Evolutionary conservation across 2,888 invertebrate genomes (phyloP).

Genomic region (Amphipyra berbera): DNA sequence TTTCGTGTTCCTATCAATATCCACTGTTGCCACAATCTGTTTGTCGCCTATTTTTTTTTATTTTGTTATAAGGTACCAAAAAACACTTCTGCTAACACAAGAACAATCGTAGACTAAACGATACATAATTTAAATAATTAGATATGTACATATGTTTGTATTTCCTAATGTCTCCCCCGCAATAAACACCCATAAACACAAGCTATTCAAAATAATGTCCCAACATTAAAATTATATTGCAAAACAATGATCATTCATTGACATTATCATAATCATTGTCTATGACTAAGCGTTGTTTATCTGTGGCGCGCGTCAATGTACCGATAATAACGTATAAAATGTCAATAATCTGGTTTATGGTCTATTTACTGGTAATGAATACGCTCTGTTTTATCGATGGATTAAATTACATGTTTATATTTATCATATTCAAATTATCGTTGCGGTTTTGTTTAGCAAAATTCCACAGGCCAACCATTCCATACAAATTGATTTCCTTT

Average conservation of each 20-base stretch:
- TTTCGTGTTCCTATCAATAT: too few species aligned
- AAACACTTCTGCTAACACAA: too few species aligned
- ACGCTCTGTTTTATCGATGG: constrained; percentile 14
- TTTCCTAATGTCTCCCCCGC: not conserved
- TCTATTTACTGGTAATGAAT: constrained; percentile 24
- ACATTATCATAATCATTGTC: constrained; percentile 50
- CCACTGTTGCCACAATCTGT: too few species aligned
- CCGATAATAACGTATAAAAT: constrained; percentile 36
- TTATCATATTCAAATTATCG: not conserved
- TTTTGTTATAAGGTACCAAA: too few species aligned
- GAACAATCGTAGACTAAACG: too few species aligned
- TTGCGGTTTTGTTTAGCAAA: not conserved
- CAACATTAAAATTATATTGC: constrained; percentile 36
- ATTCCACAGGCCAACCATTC: not conserved
- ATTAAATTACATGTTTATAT: constrained; percentile 34
- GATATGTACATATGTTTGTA: too few species aligned
- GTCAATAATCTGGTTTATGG: constrained; percentile 53
- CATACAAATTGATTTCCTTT: too few species aligned
- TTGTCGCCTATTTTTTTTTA: too few species aligned
- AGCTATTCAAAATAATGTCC: constrained; percentile 40
- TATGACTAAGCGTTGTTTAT: constrained; percentile 53
- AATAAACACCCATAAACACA: constrained; percentile 6
- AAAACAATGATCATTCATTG: constrained; percentile 42
- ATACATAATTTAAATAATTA: too few species aligned
- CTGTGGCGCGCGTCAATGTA: constrained; percentile 36